phyloP scores from a whole-genome alignment of 2,797 vertebrate genomes.

The Chelmon rostratus region DNA sequence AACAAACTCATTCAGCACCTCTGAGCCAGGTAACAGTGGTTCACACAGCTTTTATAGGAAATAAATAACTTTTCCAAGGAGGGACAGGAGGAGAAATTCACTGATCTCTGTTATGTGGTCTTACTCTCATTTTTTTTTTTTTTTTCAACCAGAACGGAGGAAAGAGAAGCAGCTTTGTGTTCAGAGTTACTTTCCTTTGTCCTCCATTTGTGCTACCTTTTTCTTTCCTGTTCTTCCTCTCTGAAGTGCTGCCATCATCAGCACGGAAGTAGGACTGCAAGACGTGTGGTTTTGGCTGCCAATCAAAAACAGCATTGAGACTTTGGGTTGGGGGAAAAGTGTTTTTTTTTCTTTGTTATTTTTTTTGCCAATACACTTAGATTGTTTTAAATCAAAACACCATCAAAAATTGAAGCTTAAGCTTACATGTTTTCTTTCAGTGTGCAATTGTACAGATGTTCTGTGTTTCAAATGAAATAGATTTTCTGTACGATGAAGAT shows the following conservation, averaged over 20 bases:
- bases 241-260: constrained; percentile 76
- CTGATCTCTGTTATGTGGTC: constrained; percentile 64
- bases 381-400: constrained; percentile 73
- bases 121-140: constrained; percentile 56
- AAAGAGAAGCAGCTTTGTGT: constrained; percentile 42
- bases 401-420: constrained; percentile 75
- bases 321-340: constrained; percentile 83
- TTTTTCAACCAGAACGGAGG: constrained; percentile 68
- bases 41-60: constrained; percentile 82
- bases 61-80: constrained; percentile 64
- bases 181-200: constrained; percentile 39
- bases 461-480: constrained; percentile 86
- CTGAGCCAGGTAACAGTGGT: constrained; percentile 83
- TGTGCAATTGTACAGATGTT: constrained; percentile 89
- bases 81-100: constrained; percentile 76
- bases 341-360: constrained; percentile 47
- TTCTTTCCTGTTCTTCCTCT: constrained; percentile 50
- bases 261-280: constrained; percentile 85
- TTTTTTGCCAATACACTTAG: constrained; percentile 88
- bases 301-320: constrained; percentile 82
- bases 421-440: constrained; percentile 83
- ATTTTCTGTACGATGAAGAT: constrained; percentile 87
- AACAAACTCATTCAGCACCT: constrained; percentile 75
- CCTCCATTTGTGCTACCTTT: constrained; percentile 40
- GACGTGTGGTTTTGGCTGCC: constrained; percentile 81